A percentile compares a stretch with the other conserved stretches of the same genome.
Evolutionary conservation across 2,113 vertebrate species (phyloP).

Genomic region (Cygnus buccinator): DNA sequence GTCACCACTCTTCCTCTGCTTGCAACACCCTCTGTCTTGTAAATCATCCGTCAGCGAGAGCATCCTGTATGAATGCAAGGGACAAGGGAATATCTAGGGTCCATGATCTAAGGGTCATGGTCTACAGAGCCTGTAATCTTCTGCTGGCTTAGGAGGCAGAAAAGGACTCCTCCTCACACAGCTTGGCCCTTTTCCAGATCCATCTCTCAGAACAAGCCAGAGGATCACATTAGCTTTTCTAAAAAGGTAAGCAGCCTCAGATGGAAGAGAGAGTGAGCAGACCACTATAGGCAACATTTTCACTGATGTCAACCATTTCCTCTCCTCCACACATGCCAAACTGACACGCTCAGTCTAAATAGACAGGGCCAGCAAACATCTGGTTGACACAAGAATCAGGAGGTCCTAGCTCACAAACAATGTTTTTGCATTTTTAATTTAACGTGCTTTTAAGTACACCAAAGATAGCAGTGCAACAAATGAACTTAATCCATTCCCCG

Average conservation of each 20-base stretch:
- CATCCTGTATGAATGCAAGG: slow-evolving; percentile 16
- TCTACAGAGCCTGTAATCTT: not conserved
- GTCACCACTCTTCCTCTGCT: not conserved
- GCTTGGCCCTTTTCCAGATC: slow-evolving; percentile 22
- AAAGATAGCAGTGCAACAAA: not conserved
- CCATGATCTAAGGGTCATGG: not conserved
- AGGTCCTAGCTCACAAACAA: not conserved
- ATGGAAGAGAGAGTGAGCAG: slow-evolving; percentile 26
- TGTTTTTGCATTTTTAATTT: not conserved
- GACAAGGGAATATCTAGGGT: not conserved
- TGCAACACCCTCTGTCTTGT: not conserved
- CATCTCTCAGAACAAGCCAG: not conserved
- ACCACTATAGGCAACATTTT: not conserved
- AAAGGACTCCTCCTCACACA: not conserved
- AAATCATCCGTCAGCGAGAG: slow-evolving; percentile 13
- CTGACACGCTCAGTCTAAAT: not conserved
- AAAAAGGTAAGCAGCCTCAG: slow-evolving; percentile 22
- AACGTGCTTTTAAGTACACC: not conserved
- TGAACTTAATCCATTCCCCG: not conserved
- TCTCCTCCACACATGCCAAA: not conserved
- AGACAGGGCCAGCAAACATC: slow-evolving; percentile 54
- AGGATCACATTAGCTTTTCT: not conserved
- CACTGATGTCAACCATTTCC: slow-evolving; percentile 54
- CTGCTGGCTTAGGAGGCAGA: not conserved
- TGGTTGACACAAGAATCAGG: slow-evolving; percentile 20